These are phyloP conservation scores for Drosophila jambulina DNA, from an alignment of 1,140 invertebrate species.

Conservation along the genomic window DNA sequence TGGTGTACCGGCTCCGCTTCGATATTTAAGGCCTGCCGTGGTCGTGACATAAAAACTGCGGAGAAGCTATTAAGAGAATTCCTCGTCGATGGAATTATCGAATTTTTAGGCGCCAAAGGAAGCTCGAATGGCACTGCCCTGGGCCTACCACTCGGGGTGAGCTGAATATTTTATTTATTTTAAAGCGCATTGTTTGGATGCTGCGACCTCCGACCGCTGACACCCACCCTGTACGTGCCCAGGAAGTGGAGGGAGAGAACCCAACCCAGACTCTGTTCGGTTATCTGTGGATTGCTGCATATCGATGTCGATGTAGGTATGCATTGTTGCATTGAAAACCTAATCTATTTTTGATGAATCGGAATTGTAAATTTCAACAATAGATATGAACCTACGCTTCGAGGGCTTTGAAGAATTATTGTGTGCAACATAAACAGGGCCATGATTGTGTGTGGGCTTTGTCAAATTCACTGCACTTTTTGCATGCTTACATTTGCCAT, in stretches of 20 bases:
- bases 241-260: conserved; percentile 21
- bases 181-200: conserved; percentile 61
- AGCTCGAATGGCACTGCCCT: neutral
- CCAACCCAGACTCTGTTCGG: neutral
- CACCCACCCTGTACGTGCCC: conserved; percentile 36
- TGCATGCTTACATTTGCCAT: neutral
- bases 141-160: neutral
- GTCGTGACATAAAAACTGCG: neutral
- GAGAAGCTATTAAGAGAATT: conserved; percentile 13
- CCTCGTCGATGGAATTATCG: conserved; percentile 22
- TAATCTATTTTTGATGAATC: conserved; percentile 81
- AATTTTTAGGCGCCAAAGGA: conserved; percentile 19
- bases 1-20: neutral
- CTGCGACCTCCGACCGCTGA: conserved; percentile 28
- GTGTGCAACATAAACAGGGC: conserved; percentile 27
- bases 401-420: conserved; percentile 45
- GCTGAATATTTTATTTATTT: conserved; percentile 49
- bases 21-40: conserved; percentile 10
- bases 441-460: conserved; percentile 10
- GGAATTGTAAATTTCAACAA: conserved; percentile 74
- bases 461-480: conserved; percentile 3
- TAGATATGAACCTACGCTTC: conserved; percentile 36
- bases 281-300: conserved; percentile 20
- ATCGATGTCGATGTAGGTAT: conserved; percentile 30
- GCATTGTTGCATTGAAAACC: conserved; percentile 66